Base-by-base conservation (phyloP, 2,888 invertebrate genomes). In the Aethes cnicana region DNA sequence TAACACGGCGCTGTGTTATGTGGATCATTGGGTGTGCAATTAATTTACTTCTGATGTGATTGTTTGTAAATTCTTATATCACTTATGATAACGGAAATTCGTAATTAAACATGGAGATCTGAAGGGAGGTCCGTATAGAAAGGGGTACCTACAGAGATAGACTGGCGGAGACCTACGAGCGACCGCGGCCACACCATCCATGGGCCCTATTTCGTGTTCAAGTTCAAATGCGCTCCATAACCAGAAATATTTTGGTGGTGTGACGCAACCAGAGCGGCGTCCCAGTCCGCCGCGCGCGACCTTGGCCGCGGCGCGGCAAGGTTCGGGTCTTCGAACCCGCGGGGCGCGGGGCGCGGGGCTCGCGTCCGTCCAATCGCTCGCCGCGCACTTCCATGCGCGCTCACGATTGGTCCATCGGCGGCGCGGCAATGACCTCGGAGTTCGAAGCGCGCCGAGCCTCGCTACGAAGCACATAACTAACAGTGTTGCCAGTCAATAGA, bases 301-400 rank as follows among this genome's bases (percentile, higher is more conserved):
- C 93, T 92, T 93, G 93, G 93, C 94, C 92, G 94, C 94, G 92
- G 94, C 92, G 94, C 93, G 94, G 94, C 94, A 94, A 94, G 94
- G 94, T 94, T 93, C 93, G 90, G 92, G 93, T 92, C 94, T 93
- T 93, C 94, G 94, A 94, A 94, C 94, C 92, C 86, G 65, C 61
- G 69, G 66, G 75, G 76, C 63, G 69, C 57, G 81, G 75, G 75
- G 78, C 67, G 79, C 77, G 68, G 75, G 85, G 76, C 71, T 71
- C 65, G 57, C 58, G 62, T 73, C 82, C 84, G 72, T 72, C 90
- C 86, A 88, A 85, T 86, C 71, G 77, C 77, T 74, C 71, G 77
- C 78, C 77, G 77, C 80, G 81, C 77, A 62, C 77, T 80, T 72
- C 80, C 74, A 77, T 76, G 86, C 91, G 84, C 82, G 82, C 77